Evolutionary conservation across 2,113 vertebrate genomes (phyloP).

Genomic region (Colaptes auratus): DNA sequence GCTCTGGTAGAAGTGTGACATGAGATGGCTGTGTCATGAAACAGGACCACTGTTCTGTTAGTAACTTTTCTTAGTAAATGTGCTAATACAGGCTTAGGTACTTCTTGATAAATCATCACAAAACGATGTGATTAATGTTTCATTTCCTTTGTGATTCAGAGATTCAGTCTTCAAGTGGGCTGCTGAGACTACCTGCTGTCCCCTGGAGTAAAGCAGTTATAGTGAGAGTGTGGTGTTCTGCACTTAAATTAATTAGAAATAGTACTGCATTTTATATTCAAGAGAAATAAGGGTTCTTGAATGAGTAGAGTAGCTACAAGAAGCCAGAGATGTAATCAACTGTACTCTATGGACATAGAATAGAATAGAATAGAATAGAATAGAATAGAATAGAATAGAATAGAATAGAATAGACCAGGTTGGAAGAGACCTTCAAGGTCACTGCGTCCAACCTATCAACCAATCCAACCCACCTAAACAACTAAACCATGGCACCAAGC

Average conservation of each 20-base stretch:
- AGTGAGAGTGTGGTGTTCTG: neutral
- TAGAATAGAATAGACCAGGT: too few relatives aligned
- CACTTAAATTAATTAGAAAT: neutral
- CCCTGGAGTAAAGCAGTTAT: neutral
- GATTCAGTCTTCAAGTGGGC: neutral
- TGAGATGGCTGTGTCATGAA: neutral
- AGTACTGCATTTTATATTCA: neutral
- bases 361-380: too few relatives aligned
- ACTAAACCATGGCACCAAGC: too few relatives aligned
- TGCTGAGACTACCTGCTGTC: neutral
- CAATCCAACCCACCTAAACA: too few relatives aligned
- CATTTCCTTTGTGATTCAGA: neutral
- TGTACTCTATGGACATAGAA: neutral
- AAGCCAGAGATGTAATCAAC: neutral
- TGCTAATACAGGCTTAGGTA: neutral
- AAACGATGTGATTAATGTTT: neutral
- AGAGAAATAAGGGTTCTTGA: neutral
- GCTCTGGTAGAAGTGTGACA: neutral
- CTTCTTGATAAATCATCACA: neutral
- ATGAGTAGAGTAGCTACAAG: neutral
- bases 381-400: too few relatives aligned
- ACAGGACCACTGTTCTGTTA: neutral
- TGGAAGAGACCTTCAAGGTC: too few relatives aligned
- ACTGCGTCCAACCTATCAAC: too few relatives aligned
- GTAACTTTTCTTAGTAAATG: neutral